phyloP scores from a whole-genome alignment of 2,888 invertebrate species.

The Glyphotaelius pellucidus region DNA sequence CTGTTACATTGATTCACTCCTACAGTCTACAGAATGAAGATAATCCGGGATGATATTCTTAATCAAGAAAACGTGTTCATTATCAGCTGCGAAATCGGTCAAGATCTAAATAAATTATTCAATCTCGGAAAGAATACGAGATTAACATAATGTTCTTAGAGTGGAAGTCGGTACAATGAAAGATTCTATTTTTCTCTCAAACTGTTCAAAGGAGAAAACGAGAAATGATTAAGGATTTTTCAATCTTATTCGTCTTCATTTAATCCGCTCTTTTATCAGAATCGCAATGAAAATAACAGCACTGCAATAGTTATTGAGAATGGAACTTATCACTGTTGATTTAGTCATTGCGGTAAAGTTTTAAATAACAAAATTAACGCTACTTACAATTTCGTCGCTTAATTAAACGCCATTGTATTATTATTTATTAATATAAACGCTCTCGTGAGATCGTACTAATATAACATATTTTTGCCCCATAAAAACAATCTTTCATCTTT shows the following conservation, averaged over 20 bases:
- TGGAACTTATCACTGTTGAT: too few relatives aligned
- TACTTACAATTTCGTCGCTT: too few relatives aligned
- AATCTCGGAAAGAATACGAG: background rate
- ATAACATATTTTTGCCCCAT: too few relatives aligned
- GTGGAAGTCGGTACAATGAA: background rate
- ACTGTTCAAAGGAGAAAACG: background rate
- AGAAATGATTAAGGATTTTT: background rate
- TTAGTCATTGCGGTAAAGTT: too few relatives aligned
- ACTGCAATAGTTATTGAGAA: background rate
- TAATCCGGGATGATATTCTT: background rate
- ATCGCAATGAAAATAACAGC: background rate
- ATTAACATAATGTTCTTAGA: background rate
- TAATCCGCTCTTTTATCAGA: background rate
- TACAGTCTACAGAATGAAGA: background rate
- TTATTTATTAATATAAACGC: too few relatives aligned
- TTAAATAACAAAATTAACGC: too few relatives aligned
- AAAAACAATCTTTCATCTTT: too few relatives aligned
- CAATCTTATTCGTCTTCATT: background rate
- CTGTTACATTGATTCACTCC: background rate
- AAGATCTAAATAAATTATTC: background rate
- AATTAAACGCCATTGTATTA: too few relatives aligned
- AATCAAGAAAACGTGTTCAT: background rate
- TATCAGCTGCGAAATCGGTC: background rate
- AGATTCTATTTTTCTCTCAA: background rate
- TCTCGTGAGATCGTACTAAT: too few relatives aligned